These are phyloP conservation scores for Pomacea canaliculata DNA, from an alignment of 2,888 invertebrate species.

Conservation along the genomic window DNA sequence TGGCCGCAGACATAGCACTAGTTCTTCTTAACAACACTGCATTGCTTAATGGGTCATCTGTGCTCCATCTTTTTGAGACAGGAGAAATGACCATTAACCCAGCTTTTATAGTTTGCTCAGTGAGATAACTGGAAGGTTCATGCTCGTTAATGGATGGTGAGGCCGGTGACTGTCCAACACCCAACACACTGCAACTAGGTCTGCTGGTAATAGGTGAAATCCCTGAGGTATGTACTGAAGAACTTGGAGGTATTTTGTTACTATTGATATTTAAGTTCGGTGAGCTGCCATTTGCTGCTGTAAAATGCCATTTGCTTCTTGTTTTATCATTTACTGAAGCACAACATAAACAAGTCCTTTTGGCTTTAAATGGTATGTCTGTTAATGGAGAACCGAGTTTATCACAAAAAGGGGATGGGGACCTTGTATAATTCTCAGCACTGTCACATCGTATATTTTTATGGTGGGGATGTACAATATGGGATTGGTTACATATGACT, in stretches of 20 bases:
- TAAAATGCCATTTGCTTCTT: too few species aligned
- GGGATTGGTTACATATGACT: neutral
- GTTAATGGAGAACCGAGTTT: neutral
- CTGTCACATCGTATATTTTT: neutral
- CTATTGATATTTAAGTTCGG: too few species aligned
- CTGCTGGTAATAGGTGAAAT: too few species aligned
- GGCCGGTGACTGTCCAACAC: too few species aligned
- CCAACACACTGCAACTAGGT: too few species aligned
- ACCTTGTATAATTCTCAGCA: conserved; percentile 3
- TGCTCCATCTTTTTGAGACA: neutral
- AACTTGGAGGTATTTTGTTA: too few species aligned
- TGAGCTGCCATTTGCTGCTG: too few species aligned
- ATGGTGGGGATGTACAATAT: neutral
- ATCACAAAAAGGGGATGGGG: conserved; percentile 22
- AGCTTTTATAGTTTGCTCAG: conserved; percentile 11
- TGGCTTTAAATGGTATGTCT: too few species aligned
- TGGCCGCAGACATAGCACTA: conserved; percentile 5
- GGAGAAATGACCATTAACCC: conserved; percentile 15
- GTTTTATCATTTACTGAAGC: too few species aligned
- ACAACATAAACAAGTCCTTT: too few species aligned
- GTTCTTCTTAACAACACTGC: neutral
- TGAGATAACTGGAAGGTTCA: neutral
- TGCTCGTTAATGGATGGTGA: neutral
- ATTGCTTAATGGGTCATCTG: neutral
- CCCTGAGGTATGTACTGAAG: too few species aligned